Evolutionary conservation across 2,888 invertebrate genomes (phyloP).

Genomic region (Keiferia lycopersicella): DNA sequence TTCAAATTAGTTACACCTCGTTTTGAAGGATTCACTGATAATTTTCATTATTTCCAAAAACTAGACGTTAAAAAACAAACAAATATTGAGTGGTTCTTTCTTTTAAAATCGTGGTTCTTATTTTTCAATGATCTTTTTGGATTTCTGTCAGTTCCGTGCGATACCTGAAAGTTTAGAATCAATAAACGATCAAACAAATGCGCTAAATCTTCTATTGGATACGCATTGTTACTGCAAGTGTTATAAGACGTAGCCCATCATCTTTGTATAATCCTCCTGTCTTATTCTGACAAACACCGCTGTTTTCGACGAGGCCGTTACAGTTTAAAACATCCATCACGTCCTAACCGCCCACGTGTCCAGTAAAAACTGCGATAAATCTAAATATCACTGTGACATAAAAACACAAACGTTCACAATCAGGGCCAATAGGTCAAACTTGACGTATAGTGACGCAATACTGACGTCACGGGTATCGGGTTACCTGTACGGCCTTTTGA

Average conservation of each 20-base stretch:
- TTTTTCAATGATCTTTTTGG: background rate
- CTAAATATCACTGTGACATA: conserved; percentile 23
- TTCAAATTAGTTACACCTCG: background rate
- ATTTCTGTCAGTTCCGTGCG: background rate
- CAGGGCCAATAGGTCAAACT: conserved; percentile 42
- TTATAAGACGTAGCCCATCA: conserved; percentile 12
- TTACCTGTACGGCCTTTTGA: conserved; percentile 75
- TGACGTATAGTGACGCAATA: conserved; percentile 54
- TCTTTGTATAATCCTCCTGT: conserved; percentile 15
- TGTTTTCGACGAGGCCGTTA: background rate
- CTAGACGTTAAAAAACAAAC: too few species aligned
- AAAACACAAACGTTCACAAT: conserved; percentile 32
- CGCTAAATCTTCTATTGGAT: background rate
- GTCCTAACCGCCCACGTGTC: conserved; percentile 17
- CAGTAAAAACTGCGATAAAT: conserved; percentile 20
- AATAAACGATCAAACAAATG: background rate
- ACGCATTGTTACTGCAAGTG: conserved; percentile 3
- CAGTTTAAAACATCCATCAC: conserved; percentile 10
- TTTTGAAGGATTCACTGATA: too few species aligned
- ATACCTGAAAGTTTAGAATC: conserved; percentile 14
- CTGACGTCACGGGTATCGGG: conserved; percentile 66
- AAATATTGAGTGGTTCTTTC: too few species aligned
- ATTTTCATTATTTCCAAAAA: too few species aligned
- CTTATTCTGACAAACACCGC: conserved; percentile 6
- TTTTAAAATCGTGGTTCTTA: background rate